Evolutionary conservation across 2,113 vertebrate genomes (phyloP), one percentile per base, ranked within the genome.

Genomic region (Triplophysa tibetana): DNA sequence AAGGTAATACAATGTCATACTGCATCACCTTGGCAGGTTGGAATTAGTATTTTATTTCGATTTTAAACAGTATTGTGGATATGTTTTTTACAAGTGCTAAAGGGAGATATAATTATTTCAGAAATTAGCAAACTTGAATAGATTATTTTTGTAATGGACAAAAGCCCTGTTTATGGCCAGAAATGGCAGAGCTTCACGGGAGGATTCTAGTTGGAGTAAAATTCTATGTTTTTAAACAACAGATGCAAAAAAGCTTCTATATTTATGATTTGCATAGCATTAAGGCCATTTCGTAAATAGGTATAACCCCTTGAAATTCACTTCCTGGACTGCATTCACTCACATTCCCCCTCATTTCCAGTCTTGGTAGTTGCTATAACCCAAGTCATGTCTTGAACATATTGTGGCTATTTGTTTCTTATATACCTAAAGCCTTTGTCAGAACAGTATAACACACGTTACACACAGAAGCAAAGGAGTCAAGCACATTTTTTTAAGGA

Each of bases 321-420:
- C 33, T 38, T 38, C 33, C 33, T 38, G 33, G 33, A 38, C 5
- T 38, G 33, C 29, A 4, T 29, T 38, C 33, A 38, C 33, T 38
- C 33, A 38, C 33, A 38, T 38, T 38, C 5, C 33, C 33, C 33
- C 33, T 38, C 33, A 38, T 38, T 38, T 38, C 33, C 33, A 38
- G 33, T 6, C 33, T 38, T n/a, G 14, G 10, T 8, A 54, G 33
- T 33, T 8, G n/a, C 50, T 41, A 67, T 16, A 41, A 33, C 3
- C 14, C 48, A 45, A 24, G 60, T 24, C n/a, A 13, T 12, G 26
- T 50, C 5, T 21, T 16, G n/a, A 80, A 66, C 69, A 62, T 64
- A 0, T 75, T 82, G 73, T 83, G 33, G 33, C 33, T 38, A 38
- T 12, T 50, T 76, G 75, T 58, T 76, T 38, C 66, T 61, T 80